A percentile compares a stretch with the other conserved stretches of the same genome.
Conservation (phyloP, 2,888 invertebrate genomes). For the Plagodis pulveraria region DNA sequence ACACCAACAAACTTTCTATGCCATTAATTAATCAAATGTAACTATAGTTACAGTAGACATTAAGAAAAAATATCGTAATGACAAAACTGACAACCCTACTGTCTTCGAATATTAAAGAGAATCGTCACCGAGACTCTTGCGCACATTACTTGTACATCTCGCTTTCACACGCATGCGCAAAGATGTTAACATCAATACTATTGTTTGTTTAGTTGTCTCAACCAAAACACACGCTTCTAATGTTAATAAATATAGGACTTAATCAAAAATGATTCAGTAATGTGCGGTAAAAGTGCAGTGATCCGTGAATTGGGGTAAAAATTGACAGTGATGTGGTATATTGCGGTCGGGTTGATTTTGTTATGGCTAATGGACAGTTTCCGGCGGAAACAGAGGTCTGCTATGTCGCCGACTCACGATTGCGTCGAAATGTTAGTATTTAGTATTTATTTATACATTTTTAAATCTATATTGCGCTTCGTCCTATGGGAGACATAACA, state of each 20-base stretch:
- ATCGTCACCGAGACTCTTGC: conserved; percentile 35
- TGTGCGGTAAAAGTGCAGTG: conserved; percentile 17
- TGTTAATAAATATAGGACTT: background rate
- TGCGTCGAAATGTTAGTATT: conserved; percentile 76
- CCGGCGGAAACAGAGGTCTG: conserved; percentile 69
- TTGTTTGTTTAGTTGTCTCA: conserved; percentile 46
- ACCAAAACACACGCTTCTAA: conserved; percentile 18
- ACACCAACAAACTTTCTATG: too few species aligned
- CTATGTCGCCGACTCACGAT: conserved; percentile 63
- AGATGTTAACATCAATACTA: conserved; percentile 45
- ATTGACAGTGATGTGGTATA: conserved; percentile 71
- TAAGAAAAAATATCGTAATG: conserved; percentile 3
- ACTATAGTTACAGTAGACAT: background rate
- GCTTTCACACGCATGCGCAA: conserved; percentile 56
- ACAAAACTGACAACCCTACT: conserved; percentile 47
- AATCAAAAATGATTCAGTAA: background rate
- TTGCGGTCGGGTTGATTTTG: conserved; percentile 71
- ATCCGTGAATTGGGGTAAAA: background rate
- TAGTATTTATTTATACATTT: conserved; percentile 21
- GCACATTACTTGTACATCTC: conserved; percentile 46
- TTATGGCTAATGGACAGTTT: conserved; percentile 75
- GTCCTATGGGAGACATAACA: too few species aligned
- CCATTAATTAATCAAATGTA: background rate
- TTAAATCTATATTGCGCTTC: too few species aligned
- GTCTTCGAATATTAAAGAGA: conserved; percentile 39